Conservation (phyloP, 92 coral and sea anemone species). For the Zoanthus sansibaricus region DNA sequence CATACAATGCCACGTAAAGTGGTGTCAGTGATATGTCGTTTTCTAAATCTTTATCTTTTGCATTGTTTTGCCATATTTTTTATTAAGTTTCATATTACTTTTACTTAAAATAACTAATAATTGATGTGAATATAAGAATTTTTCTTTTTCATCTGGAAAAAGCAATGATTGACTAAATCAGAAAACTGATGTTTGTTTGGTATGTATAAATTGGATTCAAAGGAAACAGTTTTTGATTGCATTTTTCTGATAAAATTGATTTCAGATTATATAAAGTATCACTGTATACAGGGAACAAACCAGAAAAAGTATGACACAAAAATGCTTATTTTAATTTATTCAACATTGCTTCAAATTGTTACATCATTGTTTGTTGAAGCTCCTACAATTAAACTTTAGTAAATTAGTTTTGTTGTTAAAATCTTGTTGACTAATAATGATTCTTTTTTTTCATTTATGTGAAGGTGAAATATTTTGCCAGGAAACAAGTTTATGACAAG, state of each 20-base stretch:
- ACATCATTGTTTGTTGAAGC: not conserved
- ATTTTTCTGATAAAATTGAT: not conserved
- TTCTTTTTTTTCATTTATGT: not conserved
- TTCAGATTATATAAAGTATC: not conserved
- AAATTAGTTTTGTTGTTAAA: not conserved
- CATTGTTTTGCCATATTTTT: no score
- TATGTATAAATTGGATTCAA: no score
- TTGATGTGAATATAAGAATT: no score
- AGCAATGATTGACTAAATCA: no score
- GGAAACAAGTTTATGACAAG: conserved; percentile 46
- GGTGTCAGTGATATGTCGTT: no score
- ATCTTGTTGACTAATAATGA: not conserved
- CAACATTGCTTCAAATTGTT: not conserved
- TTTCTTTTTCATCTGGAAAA: no score
- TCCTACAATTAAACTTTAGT: not conserved
- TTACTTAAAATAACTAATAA: no score
- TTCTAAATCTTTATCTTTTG: no score
- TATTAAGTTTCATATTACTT: no score
- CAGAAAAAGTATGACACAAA: not conserved
- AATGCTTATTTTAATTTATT: not conserved
- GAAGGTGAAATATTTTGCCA: conserved; percentile 40
- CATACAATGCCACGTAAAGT: no score
- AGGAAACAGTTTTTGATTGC: not conserved
- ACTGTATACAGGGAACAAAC: not conserved
- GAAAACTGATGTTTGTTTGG: no score